A percentile compares a stretch with the other conserved stretches of the same genome.
phyloP scores from a whole-genome alignment of 2,113 vertebrate species.

The Tychaedon coryphoeus region DNA sequence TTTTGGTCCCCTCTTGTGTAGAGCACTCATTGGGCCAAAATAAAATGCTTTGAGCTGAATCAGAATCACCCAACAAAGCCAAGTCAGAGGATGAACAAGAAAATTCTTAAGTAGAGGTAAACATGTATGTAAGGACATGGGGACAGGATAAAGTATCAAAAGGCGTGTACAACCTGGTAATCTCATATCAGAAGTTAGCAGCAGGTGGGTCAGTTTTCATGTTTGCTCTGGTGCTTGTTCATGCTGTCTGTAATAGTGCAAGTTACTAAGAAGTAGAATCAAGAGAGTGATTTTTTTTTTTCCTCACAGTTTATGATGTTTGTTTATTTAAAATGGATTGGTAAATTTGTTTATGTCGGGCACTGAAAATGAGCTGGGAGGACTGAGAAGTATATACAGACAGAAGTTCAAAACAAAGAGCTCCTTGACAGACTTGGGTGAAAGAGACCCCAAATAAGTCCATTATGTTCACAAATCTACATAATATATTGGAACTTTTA shows the following conservation, averaged over 20 bases:
- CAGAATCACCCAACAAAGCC: neutral
- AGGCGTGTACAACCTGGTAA: rapidly evolving
- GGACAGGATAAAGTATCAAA: neutral
- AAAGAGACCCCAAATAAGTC: neutral
- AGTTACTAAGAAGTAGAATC: neutral
- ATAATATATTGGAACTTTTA: neutral
- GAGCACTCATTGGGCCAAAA: neutral
- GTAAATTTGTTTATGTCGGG: neutral
- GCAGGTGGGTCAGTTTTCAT: neutral
- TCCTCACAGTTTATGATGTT: neutral
- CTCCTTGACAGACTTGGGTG: rapidly evolving
- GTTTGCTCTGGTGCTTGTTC: neutral
- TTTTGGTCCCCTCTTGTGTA: neutral
- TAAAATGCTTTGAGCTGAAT: neutral
- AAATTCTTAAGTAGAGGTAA: neutral
- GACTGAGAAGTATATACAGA: neutral
- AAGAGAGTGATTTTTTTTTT: no score
- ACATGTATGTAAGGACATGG: neutral
- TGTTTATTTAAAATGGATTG: neutral
- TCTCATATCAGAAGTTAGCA: neutral
- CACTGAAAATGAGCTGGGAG: neutral
- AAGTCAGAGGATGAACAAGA: neutral
- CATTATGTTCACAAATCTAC: neutral
- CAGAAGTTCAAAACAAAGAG: neutral
- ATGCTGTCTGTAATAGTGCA: neutral